Conservation (phyloP, 37 sponge, comb jelly and placozoan genomes). For the Crambe crambe region DNA sequence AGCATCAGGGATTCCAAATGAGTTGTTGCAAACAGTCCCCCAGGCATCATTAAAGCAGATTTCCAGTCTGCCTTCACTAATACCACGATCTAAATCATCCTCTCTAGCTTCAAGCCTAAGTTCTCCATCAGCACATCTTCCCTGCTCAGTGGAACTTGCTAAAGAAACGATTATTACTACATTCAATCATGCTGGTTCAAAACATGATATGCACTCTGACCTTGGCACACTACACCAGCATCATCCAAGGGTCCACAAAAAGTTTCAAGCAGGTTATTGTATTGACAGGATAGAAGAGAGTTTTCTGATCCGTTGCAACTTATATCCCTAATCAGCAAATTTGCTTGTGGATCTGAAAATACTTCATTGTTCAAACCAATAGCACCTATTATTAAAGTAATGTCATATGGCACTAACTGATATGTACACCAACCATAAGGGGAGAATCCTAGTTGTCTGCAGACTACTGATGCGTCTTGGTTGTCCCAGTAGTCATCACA, state of each 20-base stretch:
- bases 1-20: neutral
- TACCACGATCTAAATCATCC: neutral
- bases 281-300: slow-evolving; percentile 14
- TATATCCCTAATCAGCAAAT: slow-evolving; percentile 1
- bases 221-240: slow-evolving; percentile 40
- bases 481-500: slow-evolving; percentile 34
- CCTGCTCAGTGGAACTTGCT: neutral
- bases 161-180: neutral
- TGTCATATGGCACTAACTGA: neutral
- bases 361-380: slow-evolving; percentile 10
- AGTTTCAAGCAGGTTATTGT: neutral
- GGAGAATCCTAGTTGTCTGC: slow-evolving; percentile 45
- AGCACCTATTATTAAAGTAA: slow-evolving; percentile 5
- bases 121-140: slow-evolving; percentile 1
- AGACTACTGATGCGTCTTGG: slow-evolving; percentile 40
- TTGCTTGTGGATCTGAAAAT: neutral
- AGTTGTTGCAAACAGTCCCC: slow-evolving; percentile 6
- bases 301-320: slow-evolving; percentile 33
- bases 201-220: neutral
- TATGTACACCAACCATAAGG: slow-evolving; percentile 13
- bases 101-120: neutral
- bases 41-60: slow-evolving; percentile 7
- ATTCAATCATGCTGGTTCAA: neutral
- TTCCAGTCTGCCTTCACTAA: slow-evolving; percentile 4
- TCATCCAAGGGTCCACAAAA: slow-evolving; percentile 17